These are phyloP conservation scores for Euwallacea similis DNA, from an alignment of 1,140 invertebrate genomes.

Conservation along the genomic window DNA sequence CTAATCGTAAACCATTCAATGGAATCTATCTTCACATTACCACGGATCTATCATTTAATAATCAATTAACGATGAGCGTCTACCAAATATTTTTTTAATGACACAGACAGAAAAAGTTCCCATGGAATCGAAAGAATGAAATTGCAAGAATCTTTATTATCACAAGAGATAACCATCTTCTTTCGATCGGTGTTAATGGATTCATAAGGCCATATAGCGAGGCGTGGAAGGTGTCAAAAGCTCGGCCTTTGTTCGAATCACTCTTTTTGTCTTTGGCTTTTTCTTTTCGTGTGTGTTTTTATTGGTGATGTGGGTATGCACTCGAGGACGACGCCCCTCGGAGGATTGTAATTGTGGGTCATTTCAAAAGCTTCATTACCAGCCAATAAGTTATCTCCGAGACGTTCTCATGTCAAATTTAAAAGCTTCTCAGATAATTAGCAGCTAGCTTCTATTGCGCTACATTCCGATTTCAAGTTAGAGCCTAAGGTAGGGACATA, in stretches of 20 bases:
- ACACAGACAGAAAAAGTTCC: slow-evolving; percentile 30
- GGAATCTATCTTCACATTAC: no score
- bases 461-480: no score
- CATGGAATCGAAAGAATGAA: slow-evolving; percentile 34
- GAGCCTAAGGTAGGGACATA: no score
- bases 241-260: slow-evolving; percentile 26
- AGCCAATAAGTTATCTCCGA: neutral
- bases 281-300: slow-evolving; percentile 24
- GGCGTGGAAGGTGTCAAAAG: slow-evolving; percentile 40
- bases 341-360: slow-evolving; percentile 20
- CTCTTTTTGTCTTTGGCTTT: slow-evolving; percentile 30
- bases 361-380: slow-evolving; percentile 6
- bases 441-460: neutral
- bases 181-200: slow-evolving; percentile 38
- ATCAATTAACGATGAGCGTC: no score
- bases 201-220: slow-evolving; percentile 37
- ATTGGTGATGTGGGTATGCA: slow-evolving; percentile 31
- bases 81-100: slow-evolving; percentile 30
- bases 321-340: slow-evolving; percentile 31
- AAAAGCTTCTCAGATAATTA: slow-evolving; percentile 6
- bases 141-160: slow-evolving; percentile 41
- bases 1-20: no score
- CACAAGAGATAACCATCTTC: slow-evolving; percentile 33
- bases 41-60: no score
- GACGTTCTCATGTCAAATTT: slow-evolving; percentile 6